A percentile compares a stretch with the other conserved stretches of the same genome.
Conservation (phyloP, 2,797 vertebrate genomes). For the Eurystomus glaucurus region DNA sequence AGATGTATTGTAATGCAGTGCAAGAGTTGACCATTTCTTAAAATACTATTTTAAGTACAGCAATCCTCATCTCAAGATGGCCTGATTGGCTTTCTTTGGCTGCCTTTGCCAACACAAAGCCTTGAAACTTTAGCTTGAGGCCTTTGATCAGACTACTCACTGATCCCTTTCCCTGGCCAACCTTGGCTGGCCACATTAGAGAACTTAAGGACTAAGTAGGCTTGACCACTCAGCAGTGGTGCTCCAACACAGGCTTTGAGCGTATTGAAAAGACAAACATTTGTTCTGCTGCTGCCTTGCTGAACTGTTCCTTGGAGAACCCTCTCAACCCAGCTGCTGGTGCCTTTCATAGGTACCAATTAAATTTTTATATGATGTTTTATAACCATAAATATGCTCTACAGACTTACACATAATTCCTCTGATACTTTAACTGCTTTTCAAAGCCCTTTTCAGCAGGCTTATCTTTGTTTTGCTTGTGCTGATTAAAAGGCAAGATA, state of each 20-base stretch:
- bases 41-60: not conserved
- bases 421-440: slow-evolving; percentile 57
- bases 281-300: slow-evolving; percentile 32
- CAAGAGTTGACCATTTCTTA: not conserved
- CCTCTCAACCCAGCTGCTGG: slow-evolving; percentile 20
- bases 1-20: not conserved
- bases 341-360: slow-evolving; percentile 56
- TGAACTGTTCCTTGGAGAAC: slow-evolving; percentile 15
- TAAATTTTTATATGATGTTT: slow-evolving; percentile 60
- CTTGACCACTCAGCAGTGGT: not conserved
- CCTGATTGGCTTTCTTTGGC: not conserved
- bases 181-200: not conserved
- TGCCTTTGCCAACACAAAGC: not conserved
- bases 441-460: slow-evolving; percentile 44
- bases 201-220: not conserved
- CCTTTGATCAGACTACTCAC: not conserved
- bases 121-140: not conserved
- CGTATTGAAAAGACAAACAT: not conserved
- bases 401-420: slow-evolving; percentile 56
- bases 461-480: slow-evolving; percentile 69
- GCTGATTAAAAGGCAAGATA: slow-evolving; percentile 73
- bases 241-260: not conserved
- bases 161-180: not conserved
- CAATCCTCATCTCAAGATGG: not conserved
- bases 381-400: slow-evolving; percentile 64